Base-by-base conservation (phyloP, 1,140 invertebrate species). In the Whitmania pigra region DNA sequence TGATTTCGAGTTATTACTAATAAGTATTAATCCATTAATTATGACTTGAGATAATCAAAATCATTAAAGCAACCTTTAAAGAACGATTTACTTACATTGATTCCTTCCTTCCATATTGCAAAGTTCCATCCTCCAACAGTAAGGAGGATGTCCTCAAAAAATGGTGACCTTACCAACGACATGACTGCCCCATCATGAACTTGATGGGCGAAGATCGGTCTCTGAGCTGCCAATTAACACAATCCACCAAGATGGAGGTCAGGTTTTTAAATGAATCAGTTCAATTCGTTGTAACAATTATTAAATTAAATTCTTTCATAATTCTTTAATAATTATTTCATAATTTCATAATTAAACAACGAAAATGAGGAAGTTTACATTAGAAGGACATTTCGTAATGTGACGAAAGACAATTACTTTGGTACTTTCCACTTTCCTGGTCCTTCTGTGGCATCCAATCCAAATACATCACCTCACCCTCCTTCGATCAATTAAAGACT, bases 391-490 rank as follows among this genome's bases (percentile, higher is more conserved):
- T n/a, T n/a, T n/a, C n/a, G n/a, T n/a, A 36, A 36, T 36, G 31
- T 6, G 6, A 49, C 11, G n/a, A 15, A n/a, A 20, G 43, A 13
- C 17, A 76, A 77, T 76, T 78, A 83, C 81, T 83, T 72, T 79
- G 77, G 66, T 82, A 76, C 76, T 83, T 83, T 69, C 81, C 82
- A 40, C 79, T 77, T 70, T 83, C 82, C 40, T 80, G 77, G 75
- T 83, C 82, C 77, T 83, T 83, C 69, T 82, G 80, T 67, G 82
- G 82, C 79, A 83, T 81, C 82, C 82, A 83, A 73, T 83, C 82
- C 5, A 80, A 77, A 75, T 82, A 83, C 13, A 83, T 78, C 9
- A 83, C 74, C 73, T 83, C 81, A 17, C 82, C 82, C 76, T 82
- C 81, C 80, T 82, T 40, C 22, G 70, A 72, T 53, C 25, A 68